These are phyloP conservation scores for Apis florea DNA, from an alignment of 1,140 invertebrate species.

Conservation along the genomic window DNA sequence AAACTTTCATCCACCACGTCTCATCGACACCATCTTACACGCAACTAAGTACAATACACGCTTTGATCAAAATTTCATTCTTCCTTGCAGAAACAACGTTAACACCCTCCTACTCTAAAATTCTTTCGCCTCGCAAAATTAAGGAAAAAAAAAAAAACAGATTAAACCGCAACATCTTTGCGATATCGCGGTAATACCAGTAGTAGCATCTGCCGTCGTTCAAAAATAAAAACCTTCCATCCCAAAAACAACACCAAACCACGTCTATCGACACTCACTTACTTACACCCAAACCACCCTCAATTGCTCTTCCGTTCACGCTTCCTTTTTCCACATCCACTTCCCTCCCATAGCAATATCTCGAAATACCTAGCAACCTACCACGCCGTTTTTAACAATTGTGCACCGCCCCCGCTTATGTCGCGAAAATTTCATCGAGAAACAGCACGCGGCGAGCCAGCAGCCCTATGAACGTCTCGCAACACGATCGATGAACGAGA, in stretches of 20 bases:
- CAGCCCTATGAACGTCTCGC: background rate
- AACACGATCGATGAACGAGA: conserved; percentile 35
- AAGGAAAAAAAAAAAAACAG: background rate
- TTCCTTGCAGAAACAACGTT: background rate
- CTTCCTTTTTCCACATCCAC: background rate
- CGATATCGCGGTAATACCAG: background rate
- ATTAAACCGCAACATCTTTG: background rate
- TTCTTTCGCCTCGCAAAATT: background rate
- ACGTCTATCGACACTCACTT: background rate
- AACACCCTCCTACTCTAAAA: too few relatives aligned
- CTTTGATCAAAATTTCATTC: background rate
- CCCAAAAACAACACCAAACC: background rate
- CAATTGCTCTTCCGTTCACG: conserved; percentile 20
- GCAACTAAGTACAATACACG: background rate
- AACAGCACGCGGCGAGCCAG: conserved; percentile 1
- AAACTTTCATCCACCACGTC: too few relatives aligned
- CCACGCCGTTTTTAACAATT: conserved; percentile 10
- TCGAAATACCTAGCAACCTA: background rate
- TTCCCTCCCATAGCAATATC: background rate
- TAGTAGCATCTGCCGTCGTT: background rate
- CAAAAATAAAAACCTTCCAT: background rate
- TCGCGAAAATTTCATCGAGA: conserved; percentile 36
- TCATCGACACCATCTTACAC: too few relatives aligned
- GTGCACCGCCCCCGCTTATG: background rate
- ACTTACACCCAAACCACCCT: background rate